Evolutionary conservation across 2,888 invertebrate species (phyloP), one percentile per base, ranked within the genome.

Genomic region (Campoletis raptor): DNA sequence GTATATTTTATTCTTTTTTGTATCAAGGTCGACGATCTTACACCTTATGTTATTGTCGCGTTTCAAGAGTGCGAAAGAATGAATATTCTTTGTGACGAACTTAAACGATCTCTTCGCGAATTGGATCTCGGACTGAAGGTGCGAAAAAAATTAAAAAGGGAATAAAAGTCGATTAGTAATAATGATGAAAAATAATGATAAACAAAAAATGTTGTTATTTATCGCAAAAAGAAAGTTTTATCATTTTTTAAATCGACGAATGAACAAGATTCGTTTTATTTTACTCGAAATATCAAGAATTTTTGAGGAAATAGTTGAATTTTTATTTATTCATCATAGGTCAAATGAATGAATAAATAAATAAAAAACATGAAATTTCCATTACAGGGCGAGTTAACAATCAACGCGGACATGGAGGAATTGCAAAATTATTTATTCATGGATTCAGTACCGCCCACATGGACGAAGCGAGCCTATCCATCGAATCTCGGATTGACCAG

Each of bases 41-140:
- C 98, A 3, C 99, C 99, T 0, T 99, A 96, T 93, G 97, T 98
- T 0, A 98, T 99, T 77, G 99, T 99, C 0, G 98, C 98, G 0
- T 96, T 98, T 90, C 98, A 99, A 94, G 99, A 99, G 94, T 98
- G 98, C 94, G 99, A 99, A 94, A 96, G 99, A 64, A 99, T 99
- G 98, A 99, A 99, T 94, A 96, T 95, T 54, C 96, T 99, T 9
- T 98, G 98, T 92, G 95, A 96, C 2, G 98, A 98, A 94, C 96
- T 99, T 86, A 96, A 96, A 79, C 95, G 98, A 45, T 98, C 98
- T 0, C 95, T 99, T 8, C 96, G 96, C 90, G 99, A 99, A 94
- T 95, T 98, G 0, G 98, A 98, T 89, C 95, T 98, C 18, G 99
- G 99, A 5, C 95, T 99, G 7, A 98, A 98, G 95, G 98, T 97